A percentile compares a stretch with the other conserved stretches of the same genome.
phyloP scores from a whole-genome alignment of 23 tunicate genomes.

The Trididemnum clinides region DNA sequence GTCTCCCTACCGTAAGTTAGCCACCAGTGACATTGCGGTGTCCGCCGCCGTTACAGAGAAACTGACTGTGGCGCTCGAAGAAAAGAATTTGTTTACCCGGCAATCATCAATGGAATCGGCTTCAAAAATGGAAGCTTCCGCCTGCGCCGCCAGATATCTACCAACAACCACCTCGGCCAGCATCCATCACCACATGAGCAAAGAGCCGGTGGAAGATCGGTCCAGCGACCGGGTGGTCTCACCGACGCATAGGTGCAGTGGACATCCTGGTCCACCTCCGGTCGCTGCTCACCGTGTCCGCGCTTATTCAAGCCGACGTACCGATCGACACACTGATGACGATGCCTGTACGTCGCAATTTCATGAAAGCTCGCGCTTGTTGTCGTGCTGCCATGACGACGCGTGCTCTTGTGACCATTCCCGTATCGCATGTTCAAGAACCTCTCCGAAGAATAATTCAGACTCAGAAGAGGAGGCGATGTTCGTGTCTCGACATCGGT shows the following conservation, averaged over 20 bases:
- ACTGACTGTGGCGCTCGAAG: neutral
- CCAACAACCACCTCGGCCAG: neutral
- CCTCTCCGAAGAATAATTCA: slow-evolving; percentile 33
- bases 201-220: neutral
- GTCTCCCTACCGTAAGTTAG: neutral
- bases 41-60: slow-evolving; percentile 34
- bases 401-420: neutral
- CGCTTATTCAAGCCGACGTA: no score
- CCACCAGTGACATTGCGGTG: neutral
- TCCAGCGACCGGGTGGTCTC: neutral
- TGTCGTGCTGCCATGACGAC: slow-evolving; percentile 8
- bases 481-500: slow-evolving; percentile 17
- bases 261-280: neutral
- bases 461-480: slow-evolving; percentile 64
- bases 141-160: neutral
- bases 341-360: neutral
- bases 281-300: neutral
- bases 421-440: neutral
- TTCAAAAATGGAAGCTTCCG: neutral
- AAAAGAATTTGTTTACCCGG: neutral
- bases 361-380: slow-evolving; percentile 37
- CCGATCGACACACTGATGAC: no score
- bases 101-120: neutral
- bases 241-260: neutral
- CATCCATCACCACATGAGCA: neutral